Base-by-base conservation (phyloP, 2,797 vertebrate genomes). In the Lepidocolaptes lacrymiger region DNA sequence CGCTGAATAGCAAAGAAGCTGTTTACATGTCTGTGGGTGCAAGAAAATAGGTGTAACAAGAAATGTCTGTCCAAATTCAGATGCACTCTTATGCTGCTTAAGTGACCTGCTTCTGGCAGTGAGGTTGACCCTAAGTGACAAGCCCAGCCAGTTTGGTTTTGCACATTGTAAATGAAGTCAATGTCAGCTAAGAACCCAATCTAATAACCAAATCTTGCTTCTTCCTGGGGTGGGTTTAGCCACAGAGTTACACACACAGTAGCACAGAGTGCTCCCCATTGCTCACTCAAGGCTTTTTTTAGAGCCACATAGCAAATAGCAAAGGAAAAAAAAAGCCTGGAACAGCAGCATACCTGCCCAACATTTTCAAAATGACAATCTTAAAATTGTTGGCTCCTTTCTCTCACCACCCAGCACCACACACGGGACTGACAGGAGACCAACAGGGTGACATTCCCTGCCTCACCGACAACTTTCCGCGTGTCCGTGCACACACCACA, bases 401-500 rank as follows among this genome's bases (percentile, higher is more conserved):
- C 30, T 81, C 0, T n/a, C 24, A 23, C 21, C 8, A 67, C 4
- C 14, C 34, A 66, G 73, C 19, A 68, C 12, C 4, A 28, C 1
- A 12, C 3, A 41, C 0, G 2, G 23, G 32, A 77, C 34, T 37
- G 61, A 80, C 30, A 85, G 10, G 39, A 41, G 58, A 39, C 12
- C 44, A 28, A 36, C 0, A 4, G 15, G 2, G 5, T 32, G 36
- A 15, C 64, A 36, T 17, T 77, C 27, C 13, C 11, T n/a, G 23
- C 26, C 10, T n/a, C 26, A 7, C 13, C n/a, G 61, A 59, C 22
- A 68, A 20, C 36, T 26, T 82, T 9, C 9, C 32, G 21, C 13
- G 4, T 9, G 13, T 23, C 43, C 4, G 3, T 12, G 19, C 7
- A n/a, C 5, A 10, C 9, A 20, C 17, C n/a, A 37, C 16, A 27